These are phyloP conservation scores for Nomada flava DNA, from an alignment of 2,888 invertebrate genomes.

Conservation along the genomic window DNA sequence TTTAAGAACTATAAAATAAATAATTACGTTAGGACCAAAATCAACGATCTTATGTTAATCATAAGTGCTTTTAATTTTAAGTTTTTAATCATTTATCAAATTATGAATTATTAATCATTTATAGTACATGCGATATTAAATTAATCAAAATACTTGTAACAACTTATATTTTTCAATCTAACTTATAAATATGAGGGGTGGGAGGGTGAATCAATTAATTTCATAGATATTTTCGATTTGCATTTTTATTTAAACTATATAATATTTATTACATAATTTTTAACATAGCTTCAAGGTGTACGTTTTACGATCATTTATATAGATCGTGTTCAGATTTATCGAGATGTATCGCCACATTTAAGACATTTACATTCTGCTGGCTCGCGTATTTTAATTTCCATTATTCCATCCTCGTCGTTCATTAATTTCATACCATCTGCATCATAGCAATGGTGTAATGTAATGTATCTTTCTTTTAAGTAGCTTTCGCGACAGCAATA, in stretches of 20 bases:
- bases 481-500: slow-evolving; percentile 96
- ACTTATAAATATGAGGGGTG: neutral
- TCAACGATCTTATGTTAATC: neutral
- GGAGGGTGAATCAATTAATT: slow-evolving; percentile 16
- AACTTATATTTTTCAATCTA: neutral
- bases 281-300: slow-evolving; percentile 32
- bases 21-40: neutral
- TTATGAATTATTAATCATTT: neutral
- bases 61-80: neutral
- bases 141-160: slow-evolving; percentile 1
- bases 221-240: neutral
- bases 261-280: slow-evolving; percentile 40
- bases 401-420: slow-evolving; percentile 88
- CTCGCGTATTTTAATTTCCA: slow-evolving; percentile 94
- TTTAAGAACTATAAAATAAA: neutral
- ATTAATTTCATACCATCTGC: slow-evolving; percentile 92
- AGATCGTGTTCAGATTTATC: slow-evolving; percentile 66
- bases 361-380: slow-evolving; percentile 96
- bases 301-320: slow-evolving; percentile 14
- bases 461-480: slow-evolving; percentile 91
- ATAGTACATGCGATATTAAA: neutral
- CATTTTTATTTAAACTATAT: slow-evolving; percentile 41
- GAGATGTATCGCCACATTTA: slow-evolving; percentile 95
- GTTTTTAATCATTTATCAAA: neutral
- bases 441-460: slow-evolving; percentile 94